Percentiles rank a stretch among this genome's conserved stretches.
Conservation (phyloP, 2,888 invertebrate species). For the Coelinius sp. region DNA sequence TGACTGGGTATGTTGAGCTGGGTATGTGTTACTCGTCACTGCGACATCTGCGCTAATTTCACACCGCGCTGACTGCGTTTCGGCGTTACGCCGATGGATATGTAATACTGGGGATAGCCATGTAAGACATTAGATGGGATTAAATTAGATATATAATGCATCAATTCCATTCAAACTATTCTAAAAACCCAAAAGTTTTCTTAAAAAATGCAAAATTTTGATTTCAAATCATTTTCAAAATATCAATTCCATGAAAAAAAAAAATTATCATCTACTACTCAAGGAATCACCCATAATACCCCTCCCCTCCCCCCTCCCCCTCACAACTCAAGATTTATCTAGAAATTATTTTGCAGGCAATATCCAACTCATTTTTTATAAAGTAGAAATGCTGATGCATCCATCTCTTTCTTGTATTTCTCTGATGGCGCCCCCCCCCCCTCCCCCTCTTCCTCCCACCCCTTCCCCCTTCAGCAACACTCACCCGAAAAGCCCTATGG, state of each 20-base stretch:
- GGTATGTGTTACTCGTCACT: slow-evolving; percentile 57
- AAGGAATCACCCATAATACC: no score
- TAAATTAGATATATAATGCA: slow-evolving; percentile 10
- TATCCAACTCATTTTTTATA: background rate
- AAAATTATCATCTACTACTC: no score
- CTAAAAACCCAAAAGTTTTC: background rate
- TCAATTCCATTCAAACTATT: background rate
- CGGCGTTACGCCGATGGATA: slow-evolving; percentile 8
- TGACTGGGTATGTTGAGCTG: slow-evolving; percentile 39
- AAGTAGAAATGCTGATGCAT: background rate
- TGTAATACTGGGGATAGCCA: slow-evolving; percentile 6
- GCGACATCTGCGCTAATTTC: slow-evolving; percentile 71
- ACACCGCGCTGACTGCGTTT: slow-evolving; percentile 65
- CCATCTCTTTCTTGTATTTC: slow-evolving; percentile 28
- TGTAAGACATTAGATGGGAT: slow-evolving; percentile 14
- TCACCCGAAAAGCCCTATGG: slow-evolving; percentile 46
- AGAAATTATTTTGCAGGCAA: background rate
- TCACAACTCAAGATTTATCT: no score
- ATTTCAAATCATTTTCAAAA: no score
- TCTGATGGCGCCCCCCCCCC: slow-evolving; percentile 39
- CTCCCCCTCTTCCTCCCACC: slow-evolving; percentile 42
- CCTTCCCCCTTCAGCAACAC: slow-evolving; percentile 44
- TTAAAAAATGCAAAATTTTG: background rate
- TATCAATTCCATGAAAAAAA: no score
- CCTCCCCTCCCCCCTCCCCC: no score